These are phyloP conservation scores for Paedocypris sp. DNA, from an alignment of 2,113 vertebrate species.

Conservation along the genomic window DNA sequence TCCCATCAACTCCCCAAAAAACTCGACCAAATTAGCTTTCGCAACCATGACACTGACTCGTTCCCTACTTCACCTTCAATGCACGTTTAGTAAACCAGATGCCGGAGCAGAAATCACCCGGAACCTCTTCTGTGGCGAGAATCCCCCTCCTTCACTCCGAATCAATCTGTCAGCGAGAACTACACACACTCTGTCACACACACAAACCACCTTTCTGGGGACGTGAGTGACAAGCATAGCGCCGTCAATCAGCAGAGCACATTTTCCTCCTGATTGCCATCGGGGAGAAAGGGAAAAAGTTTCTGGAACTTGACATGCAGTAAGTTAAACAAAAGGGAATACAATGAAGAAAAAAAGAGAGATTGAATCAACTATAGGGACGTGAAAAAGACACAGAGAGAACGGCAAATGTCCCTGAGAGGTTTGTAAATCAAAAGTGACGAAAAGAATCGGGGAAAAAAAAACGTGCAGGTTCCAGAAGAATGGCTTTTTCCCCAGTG, in stretches of 20 bases:
- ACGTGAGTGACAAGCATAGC: slow-evolving; percentile 51
- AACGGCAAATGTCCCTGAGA: slow-evolving; percentile 26
- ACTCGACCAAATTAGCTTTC: background rate
- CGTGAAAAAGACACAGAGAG: background rate
- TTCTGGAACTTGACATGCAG: slow-evolving; percentile 39
- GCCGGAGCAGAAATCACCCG: background rate
- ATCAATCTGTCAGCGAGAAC: slow-evolving; percentile 16
- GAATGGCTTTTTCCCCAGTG: slow-evolving; percentile 28
- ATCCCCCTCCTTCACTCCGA: slow-evolving; percentile 9
- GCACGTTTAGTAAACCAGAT: background rate
- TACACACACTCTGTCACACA: slow-evolving; percentile 15
- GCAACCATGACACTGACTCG: too few relatives aligned
- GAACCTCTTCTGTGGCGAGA: background rate
- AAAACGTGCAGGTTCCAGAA: slow-evolving; percentile 35
- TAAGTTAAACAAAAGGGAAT: slow-evolving; percentile 27
- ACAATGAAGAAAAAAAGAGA: slow-evolving; percentile 26
- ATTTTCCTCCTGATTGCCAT: slow-evolving; percentile 47
- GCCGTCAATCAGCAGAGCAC: slow-evolving; percentile 39
- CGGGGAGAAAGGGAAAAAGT: slow-evolving; percentile 29
- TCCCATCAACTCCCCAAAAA: too few relatives aligned
- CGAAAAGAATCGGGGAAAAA: slow-evolving; percentile 17
- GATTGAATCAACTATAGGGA: slow-evolving; percentile 26
- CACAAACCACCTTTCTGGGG: slow-evolving; percentile 40
- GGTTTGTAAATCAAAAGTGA: slow-evolving; percentile 30
- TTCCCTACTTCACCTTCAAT: background rate